Evolutionary conservation across 1,140 invertebrate genomes (phyloP).

Genomic region (Trialeurodes vaporariorum): DNA sequence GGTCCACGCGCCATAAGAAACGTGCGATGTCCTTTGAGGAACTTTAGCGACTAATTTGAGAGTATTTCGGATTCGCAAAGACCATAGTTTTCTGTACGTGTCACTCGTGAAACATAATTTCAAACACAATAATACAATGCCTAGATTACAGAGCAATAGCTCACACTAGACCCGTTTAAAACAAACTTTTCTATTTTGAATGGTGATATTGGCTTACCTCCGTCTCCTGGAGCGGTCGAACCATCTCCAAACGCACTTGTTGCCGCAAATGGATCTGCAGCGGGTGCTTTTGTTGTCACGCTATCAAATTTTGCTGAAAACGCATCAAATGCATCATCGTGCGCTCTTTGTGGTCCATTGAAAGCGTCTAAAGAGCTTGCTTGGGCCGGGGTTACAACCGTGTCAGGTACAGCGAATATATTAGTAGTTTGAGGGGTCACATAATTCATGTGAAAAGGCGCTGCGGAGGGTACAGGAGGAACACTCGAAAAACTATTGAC

Average conservation of each 20-base stretch:
- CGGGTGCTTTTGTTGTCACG: slow-evolving; percentile 34
- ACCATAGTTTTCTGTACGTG: no score
- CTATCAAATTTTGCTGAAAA: slow-evolving; percentile 75
- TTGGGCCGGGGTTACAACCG: slow-evolving; percentile 11
- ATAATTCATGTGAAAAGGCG: background rate
- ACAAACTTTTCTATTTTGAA: no score
- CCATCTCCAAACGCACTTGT: slow-evolving; percentile 33
- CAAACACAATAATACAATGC: no score
- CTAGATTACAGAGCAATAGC: no score
- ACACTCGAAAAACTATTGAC: background rate
- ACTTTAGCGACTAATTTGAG: no score
- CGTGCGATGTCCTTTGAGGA: no score
- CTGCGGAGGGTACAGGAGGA: background rate
- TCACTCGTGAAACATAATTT: no score
- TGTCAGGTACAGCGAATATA: background rate
- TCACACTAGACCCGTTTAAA: no score
- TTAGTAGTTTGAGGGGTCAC: background rate
- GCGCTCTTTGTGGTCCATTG: slow-evolving; percentile 4
- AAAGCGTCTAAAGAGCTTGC: slow-evolving; percentile 14
- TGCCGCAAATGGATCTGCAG: slow-evolving; percentile 38
- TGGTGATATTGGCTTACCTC: no score
- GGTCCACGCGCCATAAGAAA: no score
- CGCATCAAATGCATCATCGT: slow-evolving; percentile 64
- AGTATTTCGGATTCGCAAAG: no score
- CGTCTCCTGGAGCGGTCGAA: slow-evolving; percentile 19